These are phyloP conservation scores for Lethenteron reissneri DNA, from an alignment of 2,113 vertebrate species.

Conservation along the genomic window DNA sequence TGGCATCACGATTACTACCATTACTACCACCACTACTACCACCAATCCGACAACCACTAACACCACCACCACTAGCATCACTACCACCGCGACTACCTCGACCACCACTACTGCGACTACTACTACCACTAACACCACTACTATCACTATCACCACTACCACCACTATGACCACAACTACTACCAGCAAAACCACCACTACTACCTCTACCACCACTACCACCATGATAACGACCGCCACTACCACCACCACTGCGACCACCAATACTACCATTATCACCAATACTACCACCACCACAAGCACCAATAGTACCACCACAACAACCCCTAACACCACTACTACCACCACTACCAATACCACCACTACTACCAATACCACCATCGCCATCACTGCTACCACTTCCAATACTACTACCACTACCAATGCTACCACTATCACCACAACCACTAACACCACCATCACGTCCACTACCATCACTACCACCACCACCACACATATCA, in stretches of 20 bases:
- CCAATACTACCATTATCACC: neutral
- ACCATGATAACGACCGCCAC: neutral
- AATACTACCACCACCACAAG: too few relatives aligned
- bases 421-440: too few relatives aligned
- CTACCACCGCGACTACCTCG: neutral
- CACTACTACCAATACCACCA: too few relatives aligned
- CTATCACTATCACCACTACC: neutral
- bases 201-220: neutral
- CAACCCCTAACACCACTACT: too few relatives aligned
- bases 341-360: too few relatives aligned
- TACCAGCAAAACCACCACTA: neutral
- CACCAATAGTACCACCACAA: too few relatives aligned
- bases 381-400: too few relatives aligned
- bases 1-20: neutral
- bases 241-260: neutral
- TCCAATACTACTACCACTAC: too few relatives aligned
- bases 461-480: too few relatives aligned
- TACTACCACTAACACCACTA: neutral
- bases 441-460: too few relatives aligned
- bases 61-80: neutral
- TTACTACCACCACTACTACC: neutral
- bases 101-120: conserved; percentile 1
- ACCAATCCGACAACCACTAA: neutral
- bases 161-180: neutral
- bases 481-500: too few relatives aligned